A percentile compares a stretch with the other conserved stretches of the same genome.
Evolutionary conservation across 2,888 invertebrate species (phyloP).

Genomic region (Chrysolina americana): DNA sequence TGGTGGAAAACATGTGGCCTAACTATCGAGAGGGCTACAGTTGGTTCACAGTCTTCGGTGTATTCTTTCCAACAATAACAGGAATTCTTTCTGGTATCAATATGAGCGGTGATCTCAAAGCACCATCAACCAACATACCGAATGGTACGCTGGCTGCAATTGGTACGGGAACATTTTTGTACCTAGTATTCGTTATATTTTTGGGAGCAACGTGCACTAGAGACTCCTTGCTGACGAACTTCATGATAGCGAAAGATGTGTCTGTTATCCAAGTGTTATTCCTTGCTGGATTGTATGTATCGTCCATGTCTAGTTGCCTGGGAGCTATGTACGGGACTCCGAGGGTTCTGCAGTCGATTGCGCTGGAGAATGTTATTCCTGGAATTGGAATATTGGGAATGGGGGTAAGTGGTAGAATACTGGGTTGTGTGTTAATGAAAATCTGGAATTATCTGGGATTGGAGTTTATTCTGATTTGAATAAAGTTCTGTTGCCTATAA

Average conservation of each 20-base stretch:
- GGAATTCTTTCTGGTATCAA: constrained; percentile 98
- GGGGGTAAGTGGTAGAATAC: constrained; percentile 78
- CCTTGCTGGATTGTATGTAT: constrained; percentile 93
- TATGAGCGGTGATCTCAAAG: constrained; percentile 96
- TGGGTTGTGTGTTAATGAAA: background rate
- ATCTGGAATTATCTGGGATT: background rate
- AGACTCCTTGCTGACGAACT: constrained; percentile 80
- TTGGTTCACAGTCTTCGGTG: constrained; percentile 97
- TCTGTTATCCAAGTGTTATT: constrained; percentile 87
- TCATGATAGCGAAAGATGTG: constrained; percentile 93
- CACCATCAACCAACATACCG: constrained; percentile 94
- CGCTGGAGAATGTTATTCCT: constrained; percentile 95
- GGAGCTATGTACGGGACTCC: constrained; percentile 98
- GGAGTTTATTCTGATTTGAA: background rate
- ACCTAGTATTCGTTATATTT: constrained; percentile 90
- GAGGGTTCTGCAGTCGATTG: constrained; percentile 93
- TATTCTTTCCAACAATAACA: constrained; percentile 97
- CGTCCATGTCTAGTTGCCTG: constrained; percentile 95
- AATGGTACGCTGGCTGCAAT: constrained; percentile 95
- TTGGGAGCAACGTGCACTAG: constrained; percentile 91
- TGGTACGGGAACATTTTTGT: constrained; percentile 89
- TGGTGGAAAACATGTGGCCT: constrained; percentile 86
- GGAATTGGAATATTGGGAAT: constrained; percentile 87
- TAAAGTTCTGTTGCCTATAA: too few relatives aligned
- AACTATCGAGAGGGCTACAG: constrained; percentile 84